Base-by-base conservation (phyloP, 2,888 invertebrate species). In the Philopedon plagiatum region DNA sequence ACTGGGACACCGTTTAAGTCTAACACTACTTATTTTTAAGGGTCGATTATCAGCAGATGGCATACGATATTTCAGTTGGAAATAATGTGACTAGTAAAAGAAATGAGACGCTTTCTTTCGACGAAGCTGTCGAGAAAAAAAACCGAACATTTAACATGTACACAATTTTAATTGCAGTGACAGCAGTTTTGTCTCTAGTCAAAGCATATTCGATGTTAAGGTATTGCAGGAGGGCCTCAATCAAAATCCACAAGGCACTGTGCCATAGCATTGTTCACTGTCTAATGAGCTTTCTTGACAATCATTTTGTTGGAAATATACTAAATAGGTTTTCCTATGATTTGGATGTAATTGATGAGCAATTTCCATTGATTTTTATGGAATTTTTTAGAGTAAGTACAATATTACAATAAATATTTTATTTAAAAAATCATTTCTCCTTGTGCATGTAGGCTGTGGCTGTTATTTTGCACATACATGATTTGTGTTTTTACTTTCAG, bases 401-500 rank as follows among this genome's bases (percentile, higher is more conserved):
- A n/a, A n/a, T n/a, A n/a, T n/a, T n/a, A n/a, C n/a, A n/a, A n/a
- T n/a, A n/a, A n/a, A n/a, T n/a, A n/a, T n/a, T n/a, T n/a, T n/a
- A n/a, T n/a, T n/a, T n/a, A n/a, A n/a, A n/a, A n/a, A n/a, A n/a
- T n/a, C n/a, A n/a, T n/a, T n/a, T n/a, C n/a, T n/a, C n/a, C n/a
- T n/a, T n/a, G n/a, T n/a, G n/a, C n/a, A n/a, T n/a, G n/a, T n/a
- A n/a, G n/a, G n/a, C n/a, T n/a, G n/a, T n/a, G n/a, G n/a, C n/a
- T n/a, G n/a, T n/a, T n/a, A n/a, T n/a, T n/a, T n/a, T n/a, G n/a
- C n/a, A n/a, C n/a, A n/a, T n/a, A n/a, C n/a, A n/a, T n/a, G n/a
- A n/a, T 61, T 89, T 88, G 87, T 81, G 85, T 88, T 74, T 80
- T 89, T 1, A 87, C 87, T 69, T 70, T 39, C 58, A 74, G 74